These are phyloP conservation scores for Dipodomys stephensi DNA, from an alignment of 2,113 vertebrate genomes.

Conservation along the genomic window DNA sequence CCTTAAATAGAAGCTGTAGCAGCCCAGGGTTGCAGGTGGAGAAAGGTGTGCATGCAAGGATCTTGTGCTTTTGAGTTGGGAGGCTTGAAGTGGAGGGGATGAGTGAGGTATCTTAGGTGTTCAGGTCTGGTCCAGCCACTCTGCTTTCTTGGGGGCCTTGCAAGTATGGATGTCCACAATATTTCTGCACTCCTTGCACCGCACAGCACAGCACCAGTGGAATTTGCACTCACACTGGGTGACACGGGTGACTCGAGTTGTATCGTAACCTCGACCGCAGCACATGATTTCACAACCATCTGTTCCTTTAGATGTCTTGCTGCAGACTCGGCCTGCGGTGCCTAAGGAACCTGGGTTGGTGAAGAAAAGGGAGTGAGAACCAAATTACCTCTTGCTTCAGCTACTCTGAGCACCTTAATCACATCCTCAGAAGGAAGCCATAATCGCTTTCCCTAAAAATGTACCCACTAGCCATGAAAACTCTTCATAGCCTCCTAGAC, in stretches of 20 bases:
- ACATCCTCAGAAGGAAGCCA: slow-evolving; percentile 59
- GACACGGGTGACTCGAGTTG: slow-evolving; percentile 94
- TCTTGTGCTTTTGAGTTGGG: slow-evolving; percentile 77
- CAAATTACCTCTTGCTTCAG: slow-evolving; percentile 30
- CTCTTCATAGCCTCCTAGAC: neutral
- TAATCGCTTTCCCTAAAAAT: slow-evolving; percentile 58
- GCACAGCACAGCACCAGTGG: slow-evolving; percentile 98
- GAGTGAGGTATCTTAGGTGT: slow-evolving; percentile 39
- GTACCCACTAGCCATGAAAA: slow-evolving; percentile 14
- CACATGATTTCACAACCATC: slow-evolving; percentile 99
- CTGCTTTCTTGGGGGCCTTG: slow-evolving; percentile 95
- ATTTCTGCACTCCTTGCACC: slow-evolving; percentile 96
- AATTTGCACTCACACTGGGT: slow-evolving; percentile 99
- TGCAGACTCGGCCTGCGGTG: slow-evolving; percentile 96
- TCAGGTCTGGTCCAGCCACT: slow-evolving; percentile 96
- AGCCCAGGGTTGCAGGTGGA: slow-evolving; percentile 68
- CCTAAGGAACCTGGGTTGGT: slow-evolving; percentile 94
- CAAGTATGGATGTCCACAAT: slow-evolving; percentile 97
- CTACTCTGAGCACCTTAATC: neutral
- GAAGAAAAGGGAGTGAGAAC: neutral
- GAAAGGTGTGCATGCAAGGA: slow-evolving; percentile 76
- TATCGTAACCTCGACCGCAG: slow-evolving; percentile 98
- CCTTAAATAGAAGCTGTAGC: slow-evolving; percentile 73
- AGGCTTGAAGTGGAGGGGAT: slow-evolving; percentile 81
- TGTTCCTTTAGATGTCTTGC: slow-evolving; percentile 93